Evolutionary conservation across 2,797 vertebrate species (phyloP), one percentile per base, ranked within the genome.

Genomic region (Hypotaenidia philippensis): DNA sequence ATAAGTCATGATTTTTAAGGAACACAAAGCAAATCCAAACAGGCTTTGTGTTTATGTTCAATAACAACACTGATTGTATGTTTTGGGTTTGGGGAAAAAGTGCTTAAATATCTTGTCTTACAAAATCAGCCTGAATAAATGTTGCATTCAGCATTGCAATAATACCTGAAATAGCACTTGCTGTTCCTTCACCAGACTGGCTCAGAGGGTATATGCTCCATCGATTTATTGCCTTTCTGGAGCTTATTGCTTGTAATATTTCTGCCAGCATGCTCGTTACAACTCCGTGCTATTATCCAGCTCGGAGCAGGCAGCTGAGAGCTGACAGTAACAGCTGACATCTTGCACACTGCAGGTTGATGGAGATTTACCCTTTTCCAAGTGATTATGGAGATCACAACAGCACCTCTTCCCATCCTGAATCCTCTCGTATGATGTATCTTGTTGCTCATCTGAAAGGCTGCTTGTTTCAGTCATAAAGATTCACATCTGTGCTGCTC

Each of bases 101-200:
- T 15, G 17, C 34, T 71, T 53, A 27, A 49, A 70, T 65, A 21
- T 4, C 50, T 82, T 66, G 38, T 83, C 63, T 63, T 72, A 76
- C 31, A 79, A 76, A 91, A 79, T 45, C 76, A 89, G 23, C 21
- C 63, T 49, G 36, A 49, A 69, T 26, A 86, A 81, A 78, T 8
- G 16, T 44, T 88, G 65, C 4, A 1, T 55, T 16, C 31, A 45
- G 70, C 55, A 44, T 59, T 94, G 60, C 81, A 94, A 82, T 36
- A 90, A 88, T 44, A 94, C 76, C 69, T 90, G 87, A 76, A 94
- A 72, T 66, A 90, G 65, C 74, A 45, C n/a, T 69, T 59, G 47
- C 20, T 34, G 34, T 61, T 90, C 10, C 53, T 96, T 45, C 27
- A 56, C 19, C 57, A 83, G 65, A 18, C 61, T 92, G 71, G 25